A percentile compares a stretch with the other conserved stretches of the same genome.
These are phyloP conservation scores for Drosophila truncata DNA, from an alignment of 1,140 invertebrate species.

Conservation along the genomic window DNA sequence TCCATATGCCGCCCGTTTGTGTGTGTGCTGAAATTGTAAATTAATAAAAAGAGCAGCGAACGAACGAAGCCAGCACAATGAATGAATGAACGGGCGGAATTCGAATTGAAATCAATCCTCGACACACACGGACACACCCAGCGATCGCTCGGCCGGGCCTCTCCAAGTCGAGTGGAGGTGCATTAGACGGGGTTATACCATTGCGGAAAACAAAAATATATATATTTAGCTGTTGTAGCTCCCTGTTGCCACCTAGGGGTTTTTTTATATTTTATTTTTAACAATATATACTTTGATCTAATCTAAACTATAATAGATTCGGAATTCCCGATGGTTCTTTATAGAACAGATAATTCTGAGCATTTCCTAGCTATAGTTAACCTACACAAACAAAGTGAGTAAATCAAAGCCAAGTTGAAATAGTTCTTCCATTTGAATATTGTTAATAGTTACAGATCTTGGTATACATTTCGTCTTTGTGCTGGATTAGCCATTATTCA, in stretches of 20 bases:
- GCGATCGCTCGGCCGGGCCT: constrained; percentile 27
- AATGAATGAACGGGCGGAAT: constrained; percentile 76
- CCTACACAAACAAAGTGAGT: no score
- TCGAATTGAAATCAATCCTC: constrained; percentile 79
- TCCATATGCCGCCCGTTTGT: constrained; percentile 7
- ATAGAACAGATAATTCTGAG: background rate
- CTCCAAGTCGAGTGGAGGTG: constrained; percentile 38
- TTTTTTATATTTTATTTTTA: background rate
- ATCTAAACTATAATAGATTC: constrained; percentile 6
- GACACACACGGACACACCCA: constrained; percentile 48
- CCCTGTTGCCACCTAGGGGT: constrained; percentile 12
- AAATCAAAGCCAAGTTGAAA: no score
- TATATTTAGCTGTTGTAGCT: constrained; percentile 1
- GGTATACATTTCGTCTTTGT: background rate
- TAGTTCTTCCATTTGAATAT: background rate
- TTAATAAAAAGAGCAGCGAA: constrained; percentile 68
- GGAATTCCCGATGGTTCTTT: background rate
- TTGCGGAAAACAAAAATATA: constrained; percentile 13
- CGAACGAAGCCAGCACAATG: constrained; percentile 54
- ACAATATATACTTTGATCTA: constrained; percentile 17
- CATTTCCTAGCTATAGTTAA: background rate
- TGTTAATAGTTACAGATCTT: background rate
- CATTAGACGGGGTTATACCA: constrained; percentile 40
- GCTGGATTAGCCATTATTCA: constrained; percentile 31
- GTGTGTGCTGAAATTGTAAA: constrained; percentile 77